phyloP scores from a whole-genome alignment of 2,113 vertebrate species.

The Aldabrachelys gigantea region DNA sequence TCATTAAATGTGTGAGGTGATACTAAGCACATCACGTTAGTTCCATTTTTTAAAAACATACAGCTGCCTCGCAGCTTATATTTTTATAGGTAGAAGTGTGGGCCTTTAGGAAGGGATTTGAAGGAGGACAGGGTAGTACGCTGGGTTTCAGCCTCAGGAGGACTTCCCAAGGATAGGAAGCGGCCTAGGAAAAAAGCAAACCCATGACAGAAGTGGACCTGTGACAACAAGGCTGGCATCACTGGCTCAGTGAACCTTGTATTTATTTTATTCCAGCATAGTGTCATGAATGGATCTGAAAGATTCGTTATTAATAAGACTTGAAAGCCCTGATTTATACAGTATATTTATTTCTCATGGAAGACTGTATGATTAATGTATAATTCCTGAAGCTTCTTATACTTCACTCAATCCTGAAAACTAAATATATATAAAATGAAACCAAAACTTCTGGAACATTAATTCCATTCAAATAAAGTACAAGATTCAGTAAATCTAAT shows the following conservation, averaged over 20 bases:
- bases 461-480: background rate
- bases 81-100: background rate
- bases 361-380: background rate
- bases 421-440: background rate
- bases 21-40: background rate
- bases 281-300: background rate
- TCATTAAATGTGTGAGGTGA: background rate
- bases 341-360: background rate
- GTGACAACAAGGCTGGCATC: background rate
- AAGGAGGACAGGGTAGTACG: background rate
- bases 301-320: background rate
- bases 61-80: background rate
- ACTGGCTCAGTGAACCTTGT: background rate
- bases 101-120: background rate
- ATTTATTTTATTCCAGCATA: background rate
- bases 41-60: background rate
- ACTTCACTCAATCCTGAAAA: background rate
- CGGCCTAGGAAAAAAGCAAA: background rate
- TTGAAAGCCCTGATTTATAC: background rate
- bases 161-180: background rate
- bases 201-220: background rate
- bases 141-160: background rate
- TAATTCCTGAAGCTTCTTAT: background rate
- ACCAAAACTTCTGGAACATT: background rate
- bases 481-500: background rate